Conservation (phyloP, 2,113 vertebrate genomes). For the Podarcis raffonei region DNA sequence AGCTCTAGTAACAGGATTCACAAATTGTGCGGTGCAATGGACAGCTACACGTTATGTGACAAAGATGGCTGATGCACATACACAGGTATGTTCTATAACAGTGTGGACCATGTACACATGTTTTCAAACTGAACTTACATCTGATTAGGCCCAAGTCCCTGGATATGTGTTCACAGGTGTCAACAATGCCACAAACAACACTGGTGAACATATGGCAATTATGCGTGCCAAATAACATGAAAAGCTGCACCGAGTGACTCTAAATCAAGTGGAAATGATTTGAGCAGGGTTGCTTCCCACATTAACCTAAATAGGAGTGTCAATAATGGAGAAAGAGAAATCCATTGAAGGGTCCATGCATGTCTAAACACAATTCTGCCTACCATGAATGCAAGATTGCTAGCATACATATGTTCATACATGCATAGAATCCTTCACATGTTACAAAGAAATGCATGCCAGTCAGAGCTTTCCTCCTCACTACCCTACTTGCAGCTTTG, state of each 20-base stretch:
- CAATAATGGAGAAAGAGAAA: not conserved
- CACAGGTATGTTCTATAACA: not conserved
- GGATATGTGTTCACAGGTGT: not conserved
- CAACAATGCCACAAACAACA: too few species aligned
- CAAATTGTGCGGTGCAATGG: not conserved
- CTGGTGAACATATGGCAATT: not conserved
- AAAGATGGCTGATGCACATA: not conserved
- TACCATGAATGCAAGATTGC: not conserved
- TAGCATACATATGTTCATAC: not conserved
- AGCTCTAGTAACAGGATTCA: not conserved
- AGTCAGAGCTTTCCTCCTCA: not conserved
- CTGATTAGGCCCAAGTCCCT: not conserved
- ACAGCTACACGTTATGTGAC: not conserved
- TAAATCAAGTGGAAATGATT: not conserved
- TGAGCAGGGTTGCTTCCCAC: not conserved
- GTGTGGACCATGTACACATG: not conserved
- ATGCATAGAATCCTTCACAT: not conserved
- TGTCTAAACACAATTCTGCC: not conserved
- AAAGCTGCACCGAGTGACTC: not conserved
- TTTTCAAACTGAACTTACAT: not conserved
- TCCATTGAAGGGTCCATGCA: not conserved
- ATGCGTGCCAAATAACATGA: not conserved
- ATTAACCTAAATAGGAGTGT: not conserved
- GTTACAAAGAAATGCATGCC: not conserved
- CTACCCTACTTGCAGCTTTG: not conserved